Base-by-base conservation (phyloP, 2,113 vertebrate species). In the Crocuta crocuta region DNA sequence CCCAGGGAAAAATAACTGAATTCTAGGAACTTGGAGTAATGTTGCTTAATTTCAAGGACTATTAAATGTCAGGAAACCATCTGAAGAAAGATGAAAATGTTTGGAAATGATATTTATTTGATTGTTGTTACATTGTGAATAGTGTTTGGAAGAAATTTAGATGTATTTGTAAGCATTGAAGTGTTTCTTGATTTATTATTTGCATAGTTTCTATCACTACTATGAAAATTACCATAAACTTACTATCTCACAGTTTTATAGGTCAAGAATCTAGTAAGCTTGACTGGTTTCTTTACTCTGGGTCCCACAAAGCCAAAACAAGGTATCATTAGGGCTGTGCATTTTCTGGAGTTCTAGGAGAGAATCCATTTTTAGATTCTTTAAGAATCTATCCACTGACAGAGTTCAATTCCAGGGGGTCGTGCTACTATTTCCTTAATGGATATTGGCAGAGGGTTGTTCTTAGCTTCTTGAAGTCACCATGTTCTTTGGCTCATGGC, bases 1-100 rank as follows among this genome's bases (percentile, higher is more conserved):
- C 48, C 63, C 50, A 94, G 95, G 85, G 96, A 84, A 76, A 91
- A 84, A 65, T 1, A 73, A 92, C 66, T 86, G 86, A 81, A 83
- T 89, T 95, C 93, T 48, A 95, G 55, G 81, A 94, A 96, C 13
- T 65, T 68, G 66, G n/a, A 91, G 5, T 71, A 55, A n/a, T 76
- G 26, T 70, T 92, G 66, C 39, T 95, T 96, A 89, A 92, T 58
- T 95, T 86, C 88, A 97, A 58, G 92, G 50, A 91, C n/a, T 66
- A 86, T 68, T 79, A 95, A 95, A 94, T 88, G 66, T 94, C 82
- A 97, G 12, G 10, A 48, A 85, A 82, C 15, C 26, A 87, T 66
- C 4, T 55, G 15, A 92, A 97, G 33, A 87, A 97, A 88, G 13
- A 28, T 66, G 6, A 84, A 85, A 89, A 70, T 76, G 26, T 80